Percentiles rank a stretch among this genome's conserved stretches.
These are phyloP conservation scores for Andrena trimmerana DNA, from an alignment of 2,888 invertebrate species.

Conservation along the genomic window DNA sequence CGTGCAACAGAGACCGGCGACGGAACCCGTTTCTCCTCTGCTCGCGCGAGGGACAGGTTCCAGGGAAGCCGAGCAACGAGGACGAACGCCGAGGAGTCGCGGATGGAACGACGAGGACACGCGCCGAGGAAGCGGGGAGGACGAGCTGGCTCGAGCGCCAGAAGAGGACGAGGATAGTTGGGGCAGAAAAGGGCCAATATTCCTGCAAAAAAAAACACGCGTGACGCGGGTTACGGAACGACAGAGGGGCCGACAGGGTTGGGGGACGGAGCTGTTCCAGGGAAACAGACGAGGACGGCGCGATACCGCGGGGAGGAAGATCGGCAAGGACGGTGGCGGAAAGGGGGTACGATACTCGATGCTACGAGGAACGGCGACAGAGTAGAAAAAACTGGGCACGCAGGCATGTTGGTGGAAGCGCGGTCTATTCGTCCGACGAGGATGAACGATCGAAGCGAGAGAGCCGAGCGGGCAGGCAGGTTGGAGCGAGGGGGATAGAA, in stretches of 20 bases:
- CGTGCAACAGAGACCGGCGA: conserved; percentile 60
- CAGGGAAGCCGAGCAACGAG: not conserved
- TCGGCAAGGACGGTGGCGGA: conserved; percentile 24
- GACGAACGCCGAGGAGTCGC: not conserved
- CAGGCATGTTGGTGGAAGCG: conserved; percentile 33
- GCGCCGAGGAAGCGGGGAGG: not conserved
- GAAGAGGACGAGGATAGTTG: not conserved
- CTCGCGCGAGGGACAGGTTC: too few relatives aligned
- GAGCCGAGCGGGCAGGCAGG: not conserved
- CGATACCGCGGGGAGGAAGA: not conserved
- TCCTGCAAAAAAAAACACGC: conserved; percentile 12
- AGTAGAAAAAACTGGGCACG: conserved; percentile 39
- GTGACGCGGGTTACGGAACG: conserved; percentile 29
- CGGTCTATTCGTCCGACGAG: not conserved
- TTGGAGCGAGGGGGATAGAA: not conserved
- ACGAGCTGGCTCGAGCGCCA: not conserved
- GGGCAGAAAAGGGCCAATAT: not conserved
- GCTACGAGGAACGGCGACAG: conserved; percentile 19
- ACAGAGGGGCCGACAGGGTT: not conserved
- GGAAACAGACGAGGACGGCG: conserved; percentile 8
- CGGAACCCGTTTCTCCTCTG: conserved; percentile 43
- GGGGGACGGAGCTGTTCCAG: conserved; percentile 34
- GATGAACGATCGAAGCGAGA: conserved; percentile 25
- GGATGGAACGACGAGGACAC: not conserved
- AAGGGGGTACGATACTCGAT: conserved; percentile 27